Percentiles rank a stretch among this genome's conserved stretches.
phyloP scores from a whole-genome alignment of 1,140 invertebrate species.

The Colletes latitarsis region DNA sequence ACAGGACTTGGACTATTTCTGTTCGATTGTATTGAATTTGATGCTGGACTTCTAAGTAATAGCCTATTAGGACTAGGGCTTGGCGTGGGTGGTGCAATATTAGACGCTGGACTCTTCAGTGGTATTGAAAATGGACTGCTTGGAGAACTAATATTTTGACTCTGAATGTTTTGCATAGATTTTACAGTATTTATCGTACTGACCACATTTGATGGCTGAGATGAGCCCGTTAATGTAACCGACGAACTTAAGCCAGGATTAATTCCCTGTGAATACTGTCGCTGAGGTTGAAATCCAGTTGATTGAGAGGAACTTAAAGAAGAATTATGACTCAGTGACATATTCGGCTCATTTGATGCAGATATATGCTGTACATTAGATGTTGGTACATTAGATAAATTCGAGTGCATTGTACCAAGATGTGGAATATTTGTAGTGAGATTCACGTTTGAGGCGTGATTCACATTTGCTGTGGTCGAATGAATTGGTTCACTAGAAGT shows the following conservation, averaged over 20 bases:
- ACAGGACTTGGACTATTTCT: slow-evolving; percentile 79
- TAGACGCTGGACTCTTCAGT: slow-evolving; percentile 79
- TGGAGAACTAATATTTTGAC: slow-evolving; percentile 76
- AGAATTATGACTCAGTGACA: slow-evolving; percentile 67
- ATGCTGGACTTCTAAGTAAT: slow-evolving; percentile 77
- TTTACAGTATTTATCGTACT: slow-evolving; percentile 76
- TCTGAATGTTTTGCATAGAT: slow-evolving; percentile 77
- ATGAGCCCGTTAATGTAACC: slow-evolving; percentile 61
- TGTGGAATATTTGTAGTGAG: slow-evolving; percentile 75
- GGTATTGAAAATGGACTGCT: slow-evolving; percentile 80
- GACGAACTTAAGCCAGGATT: slow-evolving; percentile 67
- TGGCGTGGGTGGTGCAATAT: slow-evolving; percentile 79
- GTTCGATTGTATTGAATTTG: slow-evolving; percentile 79
- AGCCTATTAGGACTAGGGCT: slow-evolving; percentile 79
- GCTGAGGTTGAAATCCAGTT: slow-evolving; percentile 68
- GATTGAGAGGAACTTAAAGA: slow-evolving; percentile 68
- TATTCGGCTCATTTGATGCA: slow-evolving; percentile 68
- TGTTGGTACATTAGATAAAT: slow-evolving; percentile 74
- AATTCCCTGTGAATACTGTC: slow-evolving; percentile 73
- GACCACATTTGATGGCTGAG: slow-evolving; percentile 69
- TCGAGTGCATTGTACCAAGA: slow-evolving; percentile 77
- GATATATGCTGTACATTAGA: slow-evolving; percentile 72
- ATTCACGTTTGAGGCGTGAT: slow-evolving; percentile 71
- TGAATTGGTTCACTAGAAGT: slow-evolving; percentile 73
- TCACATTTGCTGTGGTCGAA: slow-evolving; percentile 70